Evolutionary conservation across 1,140 invertebrate species (phyloP).

Genomic region (Aphidius gifuensis): DNA sequence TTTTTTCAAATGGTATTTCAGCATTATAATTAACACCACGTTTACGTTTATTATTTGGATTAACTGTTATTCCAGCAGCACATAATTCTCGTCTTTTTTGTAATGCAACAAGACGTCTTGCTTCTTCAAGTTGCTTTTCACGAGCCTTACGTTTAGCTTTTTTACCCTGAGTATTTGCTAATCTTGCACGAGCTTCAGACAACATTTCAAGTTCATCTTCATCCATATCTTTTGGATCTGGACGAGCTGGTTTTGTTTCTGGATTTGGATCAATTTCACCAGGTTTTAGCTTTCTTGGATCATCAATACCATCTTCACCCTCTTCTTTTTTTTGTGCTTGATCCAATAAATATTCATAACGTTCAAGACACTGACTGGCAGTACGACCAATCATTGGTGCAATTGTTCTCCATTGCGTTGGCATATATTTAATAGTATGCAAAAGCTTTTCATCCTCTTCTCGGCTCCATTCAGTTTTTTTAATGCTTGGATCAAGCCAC

Average conservation of each 20-base stretch:
- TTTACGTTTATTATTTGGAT: slow-evolving; percentile 70
- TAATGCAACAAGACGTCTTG: slow-evolving; percentile 88
- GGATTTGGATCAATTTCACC: slow-evolving; percentile 99
- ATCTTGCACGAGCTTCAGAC: slow-evolving; percentile 93
- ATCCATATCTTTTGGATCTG: slow-evolving; percentile 99
- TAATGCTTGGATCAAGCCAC: slow-evolving; percentile 99
- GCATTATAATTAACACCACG: slow-evolving; percentile 95
- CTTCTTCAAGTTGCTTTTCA: slow-evolving; percentile 98
- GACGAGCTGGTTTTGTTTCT: slow-evolving; percentile 97
- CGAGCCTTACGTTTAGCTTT: slow-evolving; percentile 98
- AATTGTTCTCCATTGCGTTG: slow-evolving; percentile 99
- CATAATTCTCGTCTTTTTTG: slow-evolving; percentile 95
- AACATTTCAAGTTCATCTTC: slow-evolving; percentile 99
- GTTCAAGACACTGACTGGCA: slow-evolving; percentile 96
- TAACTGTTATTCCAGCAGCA: slow-evolving; percentile 93
- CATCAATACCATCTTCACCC: slow-evolving; percentile 86
- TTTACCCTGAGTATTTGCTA: slow-evolving; percentile 99
- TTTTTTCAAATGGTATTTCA: slow-evolving; percentile 97
- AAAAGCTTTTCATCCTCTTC: slow-evolving; percentile 99
- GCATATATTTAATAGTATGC: slow-evolving; percentile 98
- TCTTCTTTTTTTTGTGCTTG: slow-evolving; percentile 98
- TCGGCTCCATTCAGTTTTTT: slow-evolving; percentile 99
- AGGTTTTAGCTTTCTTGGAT: slow-evolving; percentile 94
- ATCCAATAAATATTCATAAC: slow-evolving; percentile 95
- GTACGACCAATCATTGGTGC: slow-evolving; percentile 98